Conservation (phyloP, 2,113 vertebrate species). For the Scomber colias region DNA sequence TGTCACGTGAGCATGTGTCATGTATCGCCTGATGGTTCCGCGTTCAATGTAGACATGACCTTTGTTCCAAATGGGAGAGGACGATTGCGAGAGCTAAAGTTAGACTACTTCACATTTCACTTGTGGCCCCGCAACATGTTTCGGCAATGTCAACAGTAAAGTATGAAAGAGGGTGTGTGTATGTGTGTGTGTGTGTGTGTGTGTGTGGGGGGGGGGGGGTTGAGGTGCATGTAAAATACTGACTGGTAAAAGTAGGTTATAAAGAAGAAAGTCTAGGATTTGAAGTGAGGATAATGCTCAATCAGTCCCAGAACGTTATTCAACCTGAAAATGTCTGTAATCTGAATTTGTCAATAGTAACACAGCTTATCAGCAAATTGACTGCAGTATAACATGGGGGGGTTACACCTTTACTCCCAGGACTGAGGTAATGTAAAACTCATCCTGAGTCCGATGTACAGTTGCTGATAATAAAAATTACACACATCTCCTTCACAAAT, state of each 20-base stretch:
- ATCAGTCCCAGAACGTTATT: neutral
- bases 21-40: neutral
- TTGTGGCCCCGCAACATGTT: neutral
- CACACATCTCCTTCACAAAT: neutral
- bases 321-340: neutral
- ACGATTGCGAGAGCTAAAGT: conserved; percentile 2
- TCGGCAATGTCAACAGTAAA: neutral
- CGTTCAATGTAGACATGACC: conserved; percentile 40
- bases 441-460: too few species aligned
- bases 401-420: too few species aligned
- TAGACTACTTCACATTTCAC: conserved; percentile 10
- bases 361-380: neutral
- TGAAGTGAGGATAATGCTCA: neutral
- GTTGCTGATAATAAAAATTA: too few species aligned
- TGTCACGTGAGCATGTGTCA: neutral
- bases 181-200: too few species aligned
- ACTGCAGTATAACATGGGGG: neutral
- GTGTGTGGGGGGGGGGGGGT: too few species aligned
- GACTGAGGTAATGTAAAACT: too few species aligned
- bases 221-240: too few species aligned
- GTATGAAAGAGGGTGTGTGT: neutral
- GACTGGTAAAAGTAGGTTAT: neutral
- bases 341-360: neutral
- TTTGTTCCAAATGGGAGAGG: conserved; percentile 33
- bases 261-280: neutral